phyloP scores from a whole-genome alignment of 1,140 invertebrate genomes.

The Nylanderia fulva region DNA sequence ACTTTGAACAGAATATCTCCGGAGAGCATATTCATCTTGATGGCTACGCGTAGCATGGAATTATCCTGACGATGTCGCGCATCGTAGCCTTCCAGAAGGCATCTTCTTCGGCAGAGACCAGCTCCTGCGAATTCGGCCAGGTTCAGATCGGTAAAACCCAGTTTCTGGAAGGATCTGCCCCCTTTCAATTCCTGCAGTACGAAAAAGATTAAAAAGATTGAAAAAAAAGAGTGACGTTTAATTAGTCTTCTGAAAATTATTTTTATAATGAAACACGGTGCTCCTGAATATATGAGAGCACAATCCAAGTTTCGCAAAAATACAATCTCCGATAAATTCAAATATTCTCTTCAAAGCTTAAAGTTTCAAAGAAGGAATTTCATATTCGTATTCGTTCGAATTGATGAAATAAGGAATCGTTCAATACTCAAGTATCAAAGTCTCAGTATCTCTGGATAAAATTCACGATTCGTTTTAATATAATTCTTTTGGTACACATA shows the following conservation, averaged over 20 bases:
- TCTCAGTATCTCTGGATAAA: neutral
- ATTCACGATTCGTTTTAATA: neutral
- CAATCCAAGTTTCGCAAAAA: neutral
- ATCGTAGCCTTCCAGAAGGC: constrained; percentile 97
- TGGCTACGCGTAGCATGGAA: constrained; percentile 95
- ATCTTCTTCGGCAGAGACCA: constrained; percentile 93
- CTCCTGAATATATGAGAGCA: neutral
- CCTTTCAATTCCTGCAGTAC: constrained; percentile 91
- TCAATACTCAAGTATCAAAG: neutral
- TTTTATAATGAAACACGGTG: neutral
- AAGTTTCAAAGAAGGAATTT: neutral
- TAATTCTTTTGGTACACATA: neutral
- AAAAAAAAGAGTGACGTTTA: neutral
- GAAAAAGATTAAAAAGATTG: constrained; percentile 19
- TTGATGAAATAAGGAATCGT: neutral
- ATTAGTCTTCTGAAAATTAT: neutral
- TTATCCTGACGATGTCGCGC: constrained; percentile 96
- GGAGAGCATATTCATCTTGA: constrained; percentile 97
- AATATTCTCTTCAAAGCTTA: neutral
- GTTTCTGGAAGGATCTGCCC: constrained; percentile 96
- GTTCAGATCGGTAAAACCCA: constrained; percentile 98
- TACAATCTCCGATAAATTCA: neutral
- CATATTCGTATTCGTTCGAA: neutral
- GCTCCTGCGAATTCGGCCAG: constrained; percentile 98
- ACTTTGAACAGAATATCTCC: constrained; percentile 99